Conservation (phyloP, 92 coral and sea anemone species). For the Parazoanthus darwini region DNA sequence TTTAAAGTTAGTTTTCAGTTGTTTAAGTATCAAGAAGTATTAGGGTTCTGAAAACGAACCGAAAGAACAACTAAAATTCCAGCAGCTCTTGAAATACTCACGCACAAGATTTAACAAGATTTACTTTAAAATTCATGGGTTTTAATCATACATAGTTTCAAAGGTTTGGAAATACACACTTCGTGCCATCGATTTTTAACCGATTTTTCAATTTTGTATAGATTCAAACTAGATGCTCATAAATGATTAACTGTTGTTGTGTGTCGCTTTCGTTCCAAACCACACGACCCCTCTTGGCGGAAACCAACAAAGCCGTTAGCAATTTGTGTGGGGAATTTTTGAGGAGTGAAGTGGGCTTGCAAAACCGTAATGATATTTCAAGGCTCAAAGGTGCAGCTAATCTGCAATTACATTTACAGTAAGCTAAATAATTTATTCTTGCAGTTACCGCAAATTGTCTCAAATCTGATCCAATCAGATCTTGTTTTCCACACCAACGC, state of each 20-base stretch:
- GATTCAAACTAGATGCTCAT: not conserved
- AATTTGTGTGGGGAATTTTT: not conserved
- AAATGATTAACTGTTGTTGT: not conserved
- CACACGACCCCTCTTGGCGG: not conserved
- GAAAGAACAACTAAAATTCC: not conserved
- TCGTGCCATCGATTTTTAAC: not conserved
- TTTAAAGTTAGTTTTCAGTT: not conserved
- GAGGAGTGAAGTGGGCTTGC: not conserved
- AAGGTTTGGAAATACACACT: not conserved
- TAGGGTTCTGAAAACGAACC: not conserved
- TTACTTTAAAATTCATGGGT: not conserved
- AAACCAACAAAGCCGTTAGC: not conserved
- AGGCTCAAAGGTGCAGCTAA: not conserved
- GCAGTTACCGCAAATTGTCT: not conserved
- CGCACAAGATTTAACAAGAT: not conserved
- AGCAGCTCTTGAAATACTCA: not conserved
- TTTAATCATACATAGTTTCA: not conserved
- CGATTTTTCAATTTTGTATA: not conserved
- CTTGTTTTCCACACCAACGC: no score
- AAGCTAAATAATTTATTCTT: no score
- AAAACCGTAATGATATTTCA: not conserved
- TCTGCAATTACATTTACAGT: not conserved
- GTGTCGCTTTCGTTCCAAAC: not conserved
- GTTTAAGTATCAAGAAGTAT: not conserved
- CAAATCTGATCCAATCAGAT: no score